Base-by-base conservation (phyloP, 2,113 vertebrate species). In the Pongo abelii region DNA sequence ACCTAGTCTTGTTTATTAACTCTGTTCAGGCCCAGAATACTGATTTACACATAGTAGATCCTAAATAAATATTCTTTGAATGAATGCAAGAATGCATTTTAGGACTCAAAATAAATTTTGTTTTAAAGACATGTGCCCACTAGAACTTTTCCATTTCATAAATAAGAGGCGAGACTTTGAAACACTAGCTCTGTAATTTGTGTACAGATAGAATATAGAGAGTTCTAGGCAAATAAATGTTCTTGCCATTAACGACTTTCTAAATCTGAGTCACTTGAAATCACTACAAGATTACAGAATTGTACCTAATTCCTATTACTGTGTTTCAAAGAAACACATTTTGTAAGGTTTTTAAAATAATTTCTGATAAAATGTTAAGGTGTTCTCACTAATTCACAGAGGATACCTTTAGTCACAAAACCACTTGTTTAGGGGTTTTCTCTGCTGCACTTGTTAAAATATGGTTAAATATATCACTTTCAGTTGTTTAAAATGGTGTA, bases 161-260 rank as follows among this genome's bases (percentile, higher is more conserved):
- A 96, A 93, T 96, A 93, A 97, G 96, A 98, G 83, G 79, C 64
- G 89, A 72, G 0, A 23, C 52, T 95, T 98, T 97, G 20, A 84
- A 87, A 97, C 89, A 94, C 88, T 78, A 96, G 79, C 12, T 32
- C 35, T 86, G 79, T 89, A 97, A 96, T 97, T 97, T 97, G 83
- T n/a, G 86, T 89, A 30, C 52, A 95, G 50, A 67, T 89, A 97
- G 57, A 27, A 95, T 96, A 96, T 50, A 7, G 5, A 5, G 2
- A 97, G 93, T 97, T 72, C 89, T 92, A 70, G 93, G 86, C 81
- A 95, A 97, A 97, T 94, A 97, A 95, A 85, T 94, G 57, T 91
- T 98, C 69, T 97, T 89, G 97, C 57, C 96, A 97, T 96, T 98
- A 98, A 94, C 98, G 97, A 97, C 50, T 93, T 94, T 55, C 86